Evolutionary conservation across 2,888 invertebrate species (phyloP), one percentile per base, ranked within the genome.

Genomic region (Philereme transversata): DNA sequence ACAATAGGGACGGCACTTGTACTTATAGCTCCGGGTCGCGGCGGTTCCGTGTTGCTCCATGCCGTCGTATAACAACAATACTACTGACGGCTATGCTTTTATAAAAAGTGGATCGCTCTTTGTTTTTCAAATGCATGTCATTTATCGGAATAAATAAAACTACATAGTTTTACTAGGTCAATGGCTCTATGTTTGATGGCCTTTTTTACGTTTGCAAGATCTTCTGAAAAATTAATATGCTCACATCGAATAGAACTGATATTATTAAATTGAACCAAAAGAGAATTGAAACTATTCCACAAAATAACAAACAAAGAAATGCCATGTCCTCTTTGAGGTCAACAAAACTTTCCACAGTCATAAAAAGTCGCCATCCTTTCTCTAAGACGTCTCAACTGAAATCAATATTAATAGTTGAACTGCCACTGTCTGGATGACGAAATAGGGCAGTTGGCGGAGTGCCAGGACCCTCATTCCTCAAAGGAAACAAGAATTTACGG

Each of bases 401-500:
- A 65, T 65, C 65, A 62, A 65, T 65, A 62, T 60, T 59, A 65
- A 65, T 65, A 57, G 65, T 59, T 59, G 51, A 63, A 63, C 49
- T 59, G 56, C 56, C 52, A 63, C 58, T 61, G 61, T 65, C 65
- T 65, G 40, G 52, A 52, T 62, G 62, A 65, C 59, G 63, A 43
- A 59, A 63, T 60, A 59, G 65, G 59, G 54, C 54, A 62, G 60
- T 62, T 64, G 65, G 66, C 60, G 38, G 38, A 36, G 36, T 11
- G 65, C 68, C 65, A 68, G 49, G 50, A 62, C 41, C 58, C 60
- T 53, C 47, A 53, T 50, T 57, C 58, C 60, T 53, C 47, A 53
- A 53, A 64, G 64, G 60, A 51, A 60, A 60, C 57, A 45, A 64
- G 62, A 59, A 66, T 69, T 67, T 69, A 69, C 61, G 54, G 56